Conservation (phyloP, 2,113 vertebrate genomes). For the Myotis lucifugus region DNA sequence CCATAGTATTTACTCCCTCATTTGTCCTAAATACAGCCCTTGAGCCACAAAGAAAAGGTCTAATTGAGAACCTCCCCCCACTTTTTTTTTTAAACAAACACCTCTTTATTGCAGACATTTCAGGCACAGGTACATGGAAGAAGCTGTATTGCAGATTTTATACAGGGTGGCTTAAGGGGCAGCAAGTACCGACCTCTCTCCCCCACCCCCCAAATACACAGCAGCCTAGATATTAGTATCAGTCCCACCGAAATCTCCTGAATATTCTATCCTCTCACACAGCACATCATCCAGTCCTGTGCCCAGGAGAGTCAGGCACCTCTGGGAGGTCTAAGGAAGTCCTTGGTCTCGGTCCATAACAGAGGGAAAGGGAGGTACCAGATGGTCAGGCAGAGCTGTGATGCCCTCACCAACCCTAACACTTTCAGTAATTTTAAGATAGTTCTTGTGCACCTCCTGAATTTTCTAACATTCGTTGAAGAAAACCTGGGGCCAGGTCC, state of each 20-base stretch:
- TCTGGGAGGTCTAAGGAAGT: not conserved
- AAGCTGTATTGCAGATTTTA: constrained; percentile 74
- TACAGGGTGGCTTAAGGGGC: constrained; percentile 76
- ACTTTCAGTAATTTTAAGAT: not conserved
- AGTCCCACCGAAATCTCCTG: constrained; percentile 45
- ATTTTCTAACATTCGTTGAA: not conserved
- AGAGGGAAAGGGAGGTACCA: not conserved
- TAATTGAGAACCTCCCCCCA: not conserved
- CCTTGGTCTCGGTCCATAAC: not conserved
- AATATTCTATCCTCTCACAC: constrained; percentile 11
- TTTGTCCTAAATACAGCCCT: not conserved
- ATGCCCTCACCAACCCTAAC: constrained; percentile 24
- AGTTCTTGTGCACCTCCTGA: not conserved
- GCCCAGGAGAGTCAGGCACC: constrained; percentile 3
- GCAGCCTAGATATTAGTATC: constrained; percentile 14
- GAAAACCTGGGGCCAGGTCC: not conserved
- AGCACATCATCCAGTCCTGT: constrained; percentile 39
- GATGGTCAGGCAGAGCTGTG: not conserved
- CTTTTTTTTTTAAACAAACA: constrained; percentile 57
- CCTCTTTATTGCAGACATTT: constrained; percentile 79
- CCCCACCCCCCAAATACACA: constrained; percentile 17
- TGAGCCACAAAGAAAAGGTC: not conserved
- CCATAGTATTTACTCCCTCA: not conserved
- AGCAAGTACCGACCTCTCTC: constrained; percentile 55
- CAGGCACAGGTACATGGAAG: constrained; percentile 78